Evolutionary conservation across 1,140 invertebrate genomes (phyloP), one percentile per base, ranked within the genome.

Genomic region (Aporrectodea caliginosa): DNA sequence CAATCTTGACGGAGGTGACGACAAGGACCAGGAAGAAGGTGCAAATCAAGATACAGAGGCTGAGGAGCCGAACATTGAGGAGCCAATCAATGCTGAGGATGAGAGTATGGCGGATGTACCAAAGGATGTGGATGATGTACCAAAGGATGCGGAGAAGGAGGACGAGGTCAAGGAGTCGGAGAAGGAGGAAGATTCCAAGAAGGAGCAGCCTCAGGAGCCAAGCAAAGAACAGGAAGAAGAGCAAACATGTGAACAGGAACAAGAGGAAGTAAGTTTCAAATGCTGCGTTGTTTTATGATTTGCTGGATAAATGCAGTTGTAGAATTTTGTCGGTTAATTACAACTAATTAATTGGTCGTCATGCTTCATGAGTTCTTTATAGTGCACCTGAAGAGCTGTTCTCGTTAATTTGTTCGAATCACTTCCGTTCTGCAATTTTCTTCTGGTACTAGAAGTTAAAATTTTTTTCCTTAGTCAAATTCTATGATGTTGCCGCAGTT

Each of bases 1-100:
- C 70, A 92, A 95, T 85, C 87, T 96, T 1, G 94, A 96, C 85
- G 92, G 93, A 73, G 92, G 91, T n/a, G 91, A 93, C 80, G 83
- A 74, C 71, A n/a, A n/a, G n/a, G 84, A 83, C n/a, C 79, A 84
- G 32, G 82, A 81, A 83, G 88, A 78, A 80, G 79, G 68, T 79
- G 82, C 32, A 0, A 71, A 76, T 69, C 22, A n/a, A 1, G 79
- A 77, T 34, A 31, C 2, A 31, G 79, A 75, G 32, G 74, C n/a
- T 29, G 73, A 77, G 30, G 34, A 58, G 1, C 16, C 1, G 29
- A 43, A 30, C 27, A 35, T 32, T 31, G n/a, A n/a, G n/a, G n/a
- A n/a, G n/a, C n/a, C n/a, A n/a, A n/a, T n/a, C n/a, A 27, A 77
- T 29, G 43, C 35, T 29, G 70, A 73, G 1, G 77, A 33, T 33